Conservation (phyloP, 2,888 invertebrate species). For the Megamerina dolium region DNA sequence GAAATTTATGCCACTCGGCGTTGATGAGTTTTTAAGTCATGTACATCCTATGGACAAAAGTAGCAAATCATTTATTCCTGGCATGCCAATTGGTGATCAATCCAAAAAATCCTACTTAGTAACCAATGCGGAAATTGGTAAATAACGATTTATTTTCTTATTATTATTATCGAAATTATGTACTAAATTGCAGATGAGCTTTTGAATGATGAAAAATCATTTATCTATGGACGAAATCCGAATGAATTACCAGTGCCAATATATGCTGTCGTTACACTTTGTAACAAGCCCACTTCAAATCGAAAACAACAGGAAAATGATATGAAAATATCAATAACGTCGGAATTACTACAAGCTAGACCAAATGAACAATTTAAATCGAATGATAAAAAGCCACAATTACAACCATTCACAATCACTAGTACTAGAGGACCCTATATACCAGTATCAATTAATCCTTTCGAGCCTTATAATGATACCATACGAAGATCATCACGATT, state of each 20-base stretch:
- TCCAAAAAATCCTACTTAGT: conserved; percentile 52
- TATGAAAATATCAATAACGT: not conserved
- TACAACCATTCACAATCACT: conserved; percentile 9
- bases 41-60: conserved; percentile 50
- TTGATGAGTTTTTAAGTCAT: conserved; percentile 57
- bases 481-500: conserved; percentile 40
- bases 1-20: conserved; percentile 58
- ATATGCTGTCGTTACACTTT: conserved; percentile 56
- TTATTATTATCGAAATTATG: not conserved
- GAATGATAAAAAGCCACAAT: conserved; percentile 11
- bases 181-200: conserved; percentile 35
- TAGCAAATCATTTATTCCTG: conserved; percentile 30
- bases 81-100: conserved; percentile 37
- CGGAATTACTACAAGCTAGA: not conserved
- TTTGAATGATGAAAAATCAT: conserved; percentile 50
- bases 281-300: conserved; percentile 28
- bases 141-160: conserved; percentile 10
- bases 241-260: conserved; percentile 53
- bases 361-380: conserved; percentile 1
- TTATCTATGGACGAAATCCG: conserved; percentile 58
- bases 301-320: not conserved
- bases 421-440: conserved; percentile 41
- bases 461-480: conserved; percentile 32
- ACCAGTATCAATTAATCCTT: conserved; percentile 41
- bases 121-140: conserved; percentile 51